Conservation (phyloP, 53 echinoderm and acorn worm genomes). For the Luidia sarsii region DNA sequence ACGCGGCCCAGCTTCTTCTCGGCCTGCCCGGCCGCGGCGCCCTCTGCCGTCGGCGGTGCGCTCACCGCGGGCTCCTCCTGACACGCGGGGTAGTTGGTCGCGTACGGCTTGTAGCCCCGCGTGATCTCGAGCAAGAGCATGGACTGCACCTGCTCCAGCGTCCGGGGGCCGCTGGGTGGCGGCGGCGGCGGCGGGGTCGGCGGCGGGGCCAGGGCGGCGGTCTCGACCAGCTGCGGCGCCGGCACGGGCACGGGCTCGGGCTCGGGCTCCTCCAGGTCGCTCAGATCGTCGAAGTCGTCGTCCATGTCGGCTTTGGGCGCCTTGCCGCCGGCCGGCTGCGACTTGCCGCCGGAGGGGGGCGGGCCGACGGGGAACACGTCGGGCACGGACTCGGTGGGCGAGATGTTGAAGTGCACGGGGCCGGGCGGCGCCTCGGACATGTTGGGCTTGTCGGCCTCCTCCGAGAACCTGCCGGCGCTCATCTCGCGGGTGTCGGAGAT, state of each 20-base stretch:
- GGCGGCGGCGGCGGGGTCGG: background rate
- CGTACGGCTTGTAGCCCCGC: background rate
- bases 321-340: background rate
- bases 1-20: conserved; percentile 45
- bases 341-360: background rate
- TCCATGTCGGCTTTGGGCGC: conserved; percentile 47
- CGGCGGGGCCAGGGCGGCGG: too few species aligned
- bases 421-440: conserved; percentile 31
- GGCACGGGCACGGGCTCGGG: background rate
- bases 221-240: too few species aligned
- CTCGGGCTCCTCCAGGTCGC: conserved; percentile 37
- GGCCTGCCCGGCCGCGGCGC: background rate
- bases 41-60: conserved; percentile 2
- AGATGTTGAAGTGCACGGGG: conserved; percentile 38
- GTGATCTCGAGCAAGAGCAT: background rate
- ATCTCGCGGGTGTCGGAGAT: conserved; percentile 59
- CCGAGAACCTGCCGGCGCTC: conserved; percentile 47
- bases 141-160: background rate
- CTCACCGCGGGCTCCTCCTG: background rate
- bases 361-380: conserved; percentile 3
- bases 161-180: background rate
- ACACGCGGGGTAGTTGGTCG: background rate
- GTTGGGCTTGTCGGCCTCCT: conserved; percentile 33
- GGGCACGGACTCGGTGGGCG: conserved; percentile 12
- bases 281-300: conserved; percentile 43